phyloP scores from a whole-genome alignment of 1,140 invertebrate species.

The Lepidurus arcticus region DNA sequence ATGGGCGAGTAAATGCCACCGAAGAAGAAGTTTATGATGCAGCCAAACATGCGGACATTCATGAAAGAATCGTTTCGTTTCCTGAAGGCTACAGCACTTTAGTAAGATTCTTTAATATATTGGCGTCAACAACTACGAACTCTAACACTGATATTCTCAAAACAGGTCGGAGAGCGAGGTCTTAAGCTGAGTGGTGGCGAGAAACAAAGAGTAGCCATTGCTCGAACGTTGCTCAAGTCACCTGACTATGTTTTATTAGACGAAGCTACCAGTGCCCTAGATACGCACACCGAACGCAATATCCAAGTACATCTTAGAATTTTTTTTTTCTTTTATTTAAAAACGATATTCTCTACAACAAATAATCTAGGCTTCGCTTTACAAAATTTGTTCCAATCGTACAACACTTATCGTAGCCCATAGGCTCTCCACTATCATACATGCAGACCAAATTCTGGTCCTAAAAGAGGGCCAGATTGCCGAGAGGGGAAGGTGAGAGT shows the following conservation, averaged over 20 bases:
- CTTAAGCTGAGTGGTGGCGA: constrained; percentile 78
- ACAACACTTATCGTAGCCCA: constrained; percentile 92
- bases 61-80: constrained; percentile 82
- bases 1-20: constrained; percentile 71
- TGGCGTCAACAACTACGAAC: neutral
- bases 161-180: constrained; percentile 69
- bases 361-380: constrained; percentile 56
- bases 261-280: constrained; percentile 80
- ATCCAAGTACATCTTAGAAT: constrained; percentile 55
- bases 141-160: constrained; percentile 7
- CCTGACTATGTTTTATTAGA: constrained; percentile 81
- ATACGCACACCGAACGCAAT: constrained; percentile 76
- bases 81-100: constrained; percentile 80
- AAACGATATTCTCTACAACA: neutral
- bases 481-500: constrained; percentile 74
- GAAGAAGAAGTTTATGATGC: constrained; percentile 81
- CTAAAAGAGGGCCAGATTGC: constrained; percentile 81
- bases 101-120: constrained; percentile 46
- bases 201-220: constrained; percentile 89
- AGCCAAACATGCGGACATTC: constrained; percentile 86
- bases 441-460: constrained; percentile 88
- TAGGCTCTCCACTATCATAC: constrained; percentile 83
- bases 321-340: neutral
- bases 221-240: constrained; percentile 78
- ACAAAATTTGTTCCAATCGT: constrained; percentile 69